Conservation (phyloP, 2,888 invertebrate genomes). For the Nowickia ferox region DNA sequence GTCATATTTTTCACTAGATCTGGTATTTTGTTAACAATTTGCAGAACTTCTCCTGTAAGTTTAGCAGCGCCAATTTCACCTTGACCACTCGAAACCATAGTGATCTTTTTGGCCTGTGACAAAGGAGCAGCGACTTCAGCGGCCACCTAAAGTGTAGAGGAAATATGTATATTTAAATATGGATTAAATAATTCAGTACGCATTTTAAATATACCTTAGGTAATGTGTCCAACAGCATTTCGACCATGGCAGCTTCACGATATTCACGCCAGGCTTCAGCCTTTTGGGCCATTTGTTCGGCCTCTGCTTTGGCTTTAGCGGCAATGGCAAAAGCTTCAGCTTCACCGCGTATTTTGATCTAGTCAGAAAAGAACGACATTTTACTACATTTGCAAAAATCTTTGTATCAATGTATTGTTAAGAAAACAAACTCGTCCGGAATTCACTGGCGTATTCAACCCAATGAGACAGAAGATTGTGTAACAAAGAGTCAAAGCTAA, state of each 20-base stretch:
- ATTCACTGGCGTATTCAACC: too few species aligned
- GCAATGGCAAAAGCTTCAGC: slow-evolving; percentile 96
- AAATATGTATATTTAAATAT: background rate
- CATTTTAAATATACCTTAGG: slow-evolving; percentile 89
- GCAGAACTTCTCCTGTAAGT: slow-evolving; percentile 96
- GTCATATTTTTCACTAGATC: slow-evolving; percentile 95
- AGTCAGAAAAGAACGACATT: background rate
- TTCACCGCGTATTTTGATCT: slow-evolving; percentile 91
- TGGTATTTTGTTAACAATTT: slow-evolving; percentile 96
- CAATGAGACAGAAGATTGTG: too few species aligned
- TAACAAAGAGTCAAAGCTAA: too few species aligned
- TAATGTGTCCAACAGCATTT: slow-evolving; percentile 97
- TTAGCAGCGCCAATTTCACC: slow-evolving; percentile 97
- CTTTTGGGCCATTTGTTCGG: slow-evolving; percentile 98
- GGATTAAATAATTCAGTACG: background rate
- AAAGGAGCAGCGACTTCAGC: slow-evolving; percentile 98
- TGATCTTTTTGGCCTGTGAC: slow-evolving; percentile 96
- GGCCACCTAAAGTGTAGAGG: slow-evolving; percentile 87
- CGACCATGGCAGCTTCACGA: slow-evolving; percentile 96
- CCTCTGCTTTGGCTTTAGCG: slow-evolving; percentile 97
- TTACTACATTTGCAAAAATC: background rate
- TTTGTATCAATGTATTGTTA: too few species aligned
- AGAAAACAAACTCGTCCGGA: too few species aligned
- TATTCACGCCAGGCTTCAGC: slow-evolving; percentile 99
- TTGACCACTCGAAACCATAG: slow-evolving; percentile 96